Conservation (phyloP, 2,888 invertebrate species). For the Flabesymbios commensalis region DNA sequence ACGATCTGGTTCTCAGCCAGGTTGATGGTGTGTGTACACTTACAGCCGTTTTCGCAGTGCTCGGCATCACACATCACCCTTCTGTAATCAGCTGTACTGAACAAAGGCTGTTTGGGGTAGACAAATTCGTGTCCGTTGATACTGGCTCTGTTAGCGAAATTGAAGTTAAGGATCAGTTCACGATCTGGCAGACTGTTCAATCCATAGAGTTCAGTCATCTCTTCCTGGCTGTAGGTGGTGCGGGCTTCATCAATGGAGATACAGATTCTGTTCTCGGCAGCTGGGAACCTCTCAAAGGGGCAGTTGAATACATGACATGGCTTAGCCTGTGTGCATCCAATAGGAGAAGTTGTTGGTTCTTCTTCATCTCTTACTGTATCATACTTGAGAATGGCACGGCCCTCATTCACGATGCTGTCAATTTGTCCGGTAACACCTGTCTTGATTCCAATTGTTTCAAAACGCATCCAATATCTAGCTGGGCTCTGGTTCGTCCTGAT, state of each 20-base stretch:
- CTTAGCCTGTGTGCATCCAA: background rate
- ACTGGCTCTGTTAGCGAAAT: background rate
- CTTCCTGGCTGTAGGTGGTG: background rate
- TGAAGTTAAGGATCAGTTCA: slow-evolving; percentile 14
- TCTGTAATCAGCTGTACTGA: background rate
- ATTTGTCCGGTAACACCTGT: background rate
- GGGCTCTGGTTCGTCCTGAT: slow-evolving; percentile 34
- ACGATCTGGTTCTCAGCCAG: slow-evolving; percentile 14
- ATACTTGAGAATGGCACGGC: slow-evolving; percentile 9
- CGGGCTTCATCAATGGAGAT: background rate
- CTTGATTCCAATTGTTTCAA: slow-evolving; percentile 32
- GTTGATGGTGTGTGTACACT: slow-evolving; percentile 10
- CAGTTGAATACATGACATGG: slow-evolving; percentile 14
- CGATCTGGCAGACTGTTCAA: background rate
- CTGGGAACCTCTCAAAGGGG: slow-evolving; percentile 1
- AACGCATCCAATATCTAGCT: slow-evolving; percentile 46
- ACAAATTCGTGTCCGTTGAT: slow-evolving; percentile 12
- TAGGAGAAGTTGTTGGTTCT: background rate
- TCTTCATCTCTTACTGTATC: background rate
- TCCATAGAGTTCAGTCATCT: background rate
- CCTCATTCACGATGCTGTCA: slow-evolving; percentile 1
- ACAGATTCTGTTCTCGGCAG: background rate
- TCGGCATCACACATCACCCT: background rate
- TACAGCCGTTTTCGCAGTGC: slow-evolving; percentile 7
- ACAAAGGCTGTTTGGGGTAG: slow-evolving; percentile 9